These are phyloP conservation scores for Turritopsis dohrnii DNA, from an alignment of 30 jellyfish, hydroid and myxozoan genomes.

Conservation along the genomic window DNA sequence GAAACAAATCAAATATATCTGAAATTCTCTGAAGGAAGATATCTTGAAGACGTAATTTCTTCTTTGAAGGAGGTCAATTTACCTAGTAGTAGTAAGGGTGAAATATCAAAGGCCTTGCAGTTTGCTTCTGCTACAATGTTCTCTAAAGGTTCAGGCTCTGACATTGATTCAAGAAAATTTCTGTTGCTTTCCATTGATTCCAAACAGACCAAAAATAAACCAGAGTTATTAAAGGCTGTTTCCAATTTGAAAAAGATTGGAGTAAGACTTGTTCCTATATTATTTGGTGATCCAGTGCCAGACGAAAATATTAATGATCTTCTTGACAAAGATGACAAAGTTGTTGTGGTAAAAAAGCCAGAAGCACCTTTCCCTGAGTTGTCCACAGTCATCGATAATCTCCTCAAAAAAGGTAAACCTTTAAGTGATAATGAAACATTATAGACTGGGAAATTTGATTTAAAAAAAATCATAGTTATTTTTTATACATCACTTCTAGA, in stretches of 20 bases:
- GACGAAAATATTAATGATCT: background rate
- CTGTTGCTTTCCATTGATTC: background rate
- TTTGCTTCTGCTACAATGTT: conserved; percentile 31
- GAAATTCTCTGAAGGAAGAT: background rate
- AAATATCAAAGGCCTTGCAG: conserved; percentile 18
- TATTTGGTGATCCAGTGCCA: conserved; percentile 9
- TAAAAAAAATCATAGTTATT: background rate
- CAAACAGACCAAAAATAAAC: background rate
- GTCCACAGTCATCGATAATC: background rate
- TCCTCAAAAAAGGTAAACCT: background rate
- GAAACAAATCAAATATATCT: background rate
- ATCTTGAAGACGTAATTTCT: background rate
- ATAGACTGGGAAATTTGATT: too few relatives aligned
- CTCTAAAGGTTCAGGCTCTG: background rate
- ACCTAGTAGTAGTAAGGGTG: conserved; percentile 46
- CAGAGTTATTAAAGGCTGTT: background rate
- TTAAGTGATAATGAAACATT: background rate
- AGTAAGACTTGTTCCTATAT: background rate
- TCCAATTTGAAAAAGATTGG: background rate
- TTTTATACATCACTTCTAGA: conserved; percentile 24
- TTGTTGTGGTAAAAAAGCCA: conserved; percentile 1
- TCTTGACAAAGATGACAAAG: background rate
- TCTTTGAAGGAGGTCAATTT: background rate
- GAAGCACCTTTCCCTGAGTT: background rate
- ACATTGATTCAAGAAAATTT: background rate